Evolutionary conservation across 2,888 invertebrate genomes (phyloP), one percentile per base, ranked within the genome.

Genomic region (Belgica antarctica): DNA sequence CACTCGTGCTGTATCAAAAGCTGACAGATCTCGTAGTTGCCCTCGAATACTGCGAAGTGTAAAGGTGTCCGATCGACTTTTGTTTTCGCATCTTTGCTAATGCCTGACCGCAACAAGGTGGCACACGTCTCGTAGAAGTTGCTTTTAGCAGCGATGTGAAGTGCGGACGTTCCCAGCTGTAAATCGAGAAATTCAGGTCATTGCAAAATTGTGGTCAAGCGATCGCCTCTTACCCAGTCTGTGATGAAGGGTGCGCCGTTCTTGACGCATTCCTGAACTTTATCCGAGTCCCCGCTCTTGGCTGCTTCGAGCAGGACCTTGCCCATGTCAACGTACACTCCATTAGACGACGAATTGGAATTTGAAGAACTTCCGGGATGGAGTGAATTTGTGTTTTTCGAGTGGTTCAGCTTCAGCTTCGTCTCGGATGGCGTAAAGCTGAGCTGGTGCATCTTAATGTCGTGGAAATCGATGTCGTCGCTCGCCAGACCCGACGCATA

Each of bases 21-120:
- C 74, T 86, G 83, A 8, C 89, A 89, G 74, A 93, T 89, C 72
- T 84, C 82, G 70, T 85, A 81, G 79, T 94, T 90, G 0, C 95
- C 96, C 75, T 89, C 91, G 77, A 87, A 88, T 1, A 91, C 89
- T 34, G 95, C 95, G 77, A 94, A 85, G 81, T 96, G 96, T 73
- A 96, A 81, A 28, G 96, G 92, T 19, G 96, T 95, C 75, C 93
- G 85, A 77, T 95, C 94, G 1, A 94, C 92, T 83, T 96, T 96
- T 27, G 93, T 96, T 76, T 92, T 85, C 1, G 92, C 89, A 82
- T 96, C 95, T 74, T 90, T 86, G 69, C 90, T 90, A 73, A 93
- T 91, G 70, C 95, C 96, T 17, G 94, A 92, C 72, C 89, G 83
- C 71, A 96, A 82, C 72, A 96, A 82, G 74, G 92, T 87, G 75